Evolutionary conservation across 2,797 vertebrate genomes (phyloP), one percentile per base, ranked within the genome.

Genomic region (Leptoclinus maculatus): DNA sequence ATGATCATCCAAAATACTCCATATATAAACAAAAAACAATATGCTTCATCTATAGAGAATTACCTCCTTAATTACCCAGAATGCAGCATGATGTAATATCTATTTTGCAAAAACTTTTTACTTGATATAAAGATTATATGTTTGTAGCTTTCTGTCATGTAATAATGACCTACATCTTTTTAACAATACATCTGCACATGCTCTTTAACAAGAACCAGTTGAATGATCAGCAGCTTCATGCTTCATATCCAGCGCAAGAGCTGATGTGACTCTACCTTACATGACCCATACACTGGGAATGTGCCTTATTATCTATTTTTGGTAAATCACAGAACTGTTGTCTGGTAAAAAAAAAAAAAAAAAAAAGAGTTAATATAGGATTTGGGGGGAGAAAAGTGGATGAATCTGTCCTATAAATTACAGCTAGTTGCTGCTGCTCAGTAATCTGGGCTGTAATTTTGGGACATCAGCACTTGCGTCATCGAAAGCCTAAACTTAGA

Each of bases 341-440:
- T 80, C 41, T 66, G 29, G 51, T 36, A 78, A 56, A 54, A 80
- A 65, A 67, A 67, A 39, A 78, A 56, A 54, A 80, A 65, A 67
- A 67, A 39, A 38, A 60, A 27, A 69, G 11, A 70, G 32, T 17
- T 10, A 62, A 29, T 73, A 41, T 41, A 77, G 38, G 60, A 73
- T 63, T 66, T 62, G 7, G n/a, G 9, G 49, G 27, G 51, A 73
- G 47, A 45, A 73, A 69, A 67, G 34, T 66, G 29, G 47, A 29
- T 54, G 59, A 77, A 80, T 71, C 45, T 59, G 11, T 66, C 78
- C 75, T 87, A 66, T 77, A 78, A 90, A 84, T 88, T 43, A 81
- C 69, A 70, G 43, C 49, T 29, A 69, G 23, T 64, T 16, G 57
- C 21, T 72, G 49, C 72, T 74, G 67, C 59, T 71, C 70, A 71